Evolutionary conservation across 2,888 invertebrate species (phyloP).

Genomic region (Spodoptera picta): DNA sequence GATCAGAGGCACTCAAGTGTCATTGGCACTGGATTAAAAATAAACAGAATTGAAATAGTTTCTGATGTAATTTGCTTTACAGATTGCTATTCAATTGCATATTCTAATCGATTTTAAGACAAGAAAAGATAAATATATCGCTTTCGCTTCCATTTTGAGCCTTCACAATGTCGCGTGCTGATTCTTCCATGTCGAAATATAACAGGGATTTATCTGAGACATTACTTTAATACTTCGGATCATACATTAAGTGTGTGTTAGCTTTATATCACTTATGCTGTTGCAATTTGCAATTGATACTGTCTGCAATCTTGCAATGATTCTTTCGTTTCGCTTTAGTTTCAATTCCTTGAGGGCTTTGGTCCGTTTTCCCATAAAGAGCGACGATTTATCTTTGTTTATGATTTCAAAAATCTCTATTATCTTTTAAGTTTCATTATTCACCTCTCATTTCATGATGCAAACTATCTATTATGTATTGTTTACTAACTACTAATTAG

Average conservation of each 20-base stretch:
- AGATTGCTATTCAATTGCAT: too few relatives aligned
- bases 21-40: too few relatives aligned
- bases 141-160: slow-evolving; percentile 36
- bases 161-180: slow-evolving; percentile 69
- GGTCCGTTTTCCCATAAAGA: slow-evolving; percentile 13
- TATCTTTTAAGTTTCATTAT: too few relatives aligned
- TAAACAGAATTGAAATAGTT: too few relatives aligned
- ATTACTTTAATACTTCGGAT: slow-evolving; percentile 58
- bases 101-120: too few relatives aligned
- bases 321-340: slow-evolving; percentile 26
- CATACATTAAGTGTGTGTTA: slow-evolving; percentile 55
- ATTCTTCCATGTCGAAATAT: slow-evolving; percentile 71
- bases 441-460: too few relatives aligned
- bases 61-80: too few relatives aligned
- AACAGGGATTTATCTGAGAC: slow-evolving; percentile 71
- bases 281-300: slow-evolving; percentile 60
- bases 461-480: too few relatives aligned
- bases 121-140: slow-evolving; percentile 23
- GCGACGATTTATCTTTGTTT: too few relatives aligned
- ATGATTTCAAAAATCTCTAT: too few relatives aligned
- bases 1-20: too few relatives aligned
- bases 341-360: slow-evolving; percentile 14
- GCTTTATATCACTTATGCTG: slow-evolving; percentile 58
- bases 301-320: slow-evolving; percentile 46
- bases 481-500: too few relatives aligned